These are phyloP conservation scores for Gonatopus flavifemur DNA, from an alignment of 1,140 invertebrate genomes.

Conservation along the genomic window DNA sequence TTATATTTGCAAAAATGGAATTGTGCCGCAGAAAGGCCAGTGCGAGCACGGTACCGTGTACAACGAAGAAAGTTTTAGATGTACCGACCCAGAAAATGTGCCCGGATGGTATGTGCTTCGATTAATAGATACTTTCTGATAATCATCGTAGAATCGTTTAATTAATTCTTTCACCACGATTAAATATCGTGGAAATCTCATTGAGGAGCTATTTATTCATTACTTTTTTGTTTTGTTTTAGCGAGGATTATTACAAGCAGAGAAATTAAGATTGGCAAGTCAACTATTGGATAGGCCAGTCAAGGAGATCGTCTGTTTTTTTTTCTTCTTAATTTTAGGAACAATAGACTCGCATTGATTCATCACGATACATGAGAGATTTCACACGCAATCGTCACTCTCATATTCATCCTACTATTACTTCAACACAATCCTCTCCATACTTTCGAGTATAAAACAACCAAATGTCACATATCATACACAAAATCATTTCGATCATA, in stretches of 20 bases:
- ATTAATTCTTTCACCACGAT: background rate
- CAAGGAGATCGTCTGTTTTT: conserved; percentile 4
- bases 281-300: conserved; percentile 13
- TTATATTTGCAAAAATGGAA: conserved; percentile 80
- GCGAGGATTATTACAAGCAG: conserved; percentile 64
- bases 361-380: too few relatives aligned
- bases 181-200: background rate
- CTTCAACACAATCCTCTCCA: too few relatives aligned
- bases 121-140: background rate
- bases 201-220: background rate
- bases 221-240: conserved; percentile 57
- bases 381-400: too few relatives aligned
- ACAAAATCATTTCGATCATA: too few relatives aligned
- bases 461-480: too few relatives aligned
- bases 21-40: conserved; percentile 74
- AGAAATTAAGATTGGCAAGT: conserved; percentile 44
- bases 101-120: conserved; percentile 72
- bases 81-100: conserved; percentile 78
- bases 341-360: conserved; percentile 40
- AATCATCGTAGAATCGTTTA: background rate
- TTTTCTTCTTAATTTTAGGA: conserved; percentile 33
- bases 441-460: too few relatives aligned
- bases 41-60: conserved; percentile 78
- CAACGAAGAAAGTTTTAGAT: conserved; percentile 78
- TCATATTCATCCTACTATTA: too few relatives aligned